Evolutionary conservation across 2,888 invertebrate genomes (phyloP).

Genomic region (Ichneumoninae sp.): DNA sequence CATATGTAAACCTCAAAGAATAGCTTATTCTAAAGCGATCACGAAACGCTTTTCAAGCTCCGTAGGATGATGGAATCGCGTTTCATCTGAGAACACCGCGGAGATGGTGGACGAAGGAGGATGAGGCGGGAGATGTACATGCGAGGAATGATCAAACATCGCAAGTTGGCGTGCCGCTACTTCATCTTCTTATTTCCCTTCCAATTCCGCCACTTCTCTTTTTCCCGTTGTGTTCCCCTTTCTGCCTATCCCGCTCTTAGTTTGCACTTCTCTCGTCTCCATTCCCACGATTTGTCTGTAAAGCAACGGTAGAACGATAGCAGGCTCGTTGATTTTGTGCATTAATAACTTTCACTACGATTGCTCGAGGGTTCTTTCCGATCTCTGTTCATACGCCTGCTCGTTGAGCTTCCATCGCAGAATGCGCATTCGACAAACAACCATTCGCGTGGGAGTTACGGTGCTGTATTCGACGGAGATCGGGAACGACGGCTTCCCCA

Average conservation of each 20-base stretch:
- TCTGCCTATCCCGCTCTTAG: conserved; percentile 1
- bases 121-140: conserved; percentile 23
- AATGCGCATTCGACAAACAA: neutral
- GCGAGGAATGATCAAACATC: conserved; percentile 62
- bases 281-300: neutral
- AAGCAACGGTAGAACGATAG: neutral
- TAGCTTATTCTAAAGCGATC: conserved; percentile 82
- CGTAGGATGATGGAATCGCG: conserved; percentile 78
- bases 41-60: conserved; percentile 80
- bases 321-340: no score
- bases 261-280: conserved; percentile 22
- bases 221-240: conserved; percentile 13
- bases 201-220: neutral
- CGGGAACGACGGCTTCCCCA: neutral
- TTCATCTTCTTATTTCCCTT: conserved; percentile 55
- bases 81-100: conserved; percentile 74
- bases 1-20: conserved; percentile 80
- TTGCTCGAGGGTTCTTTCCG: neutral
- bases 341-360: neutral
- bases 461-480: neutral
- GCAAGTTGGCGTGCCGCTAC: conserved; percentile 24
- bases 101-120: conserved; percentile 75
- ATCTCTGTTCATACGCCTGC: neutral
- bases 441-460: neutral
- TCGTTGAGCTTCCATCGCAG: neutral